Conservation (phyloP, 1,140 invertebrate species). For the Physella acuta region DNA sequence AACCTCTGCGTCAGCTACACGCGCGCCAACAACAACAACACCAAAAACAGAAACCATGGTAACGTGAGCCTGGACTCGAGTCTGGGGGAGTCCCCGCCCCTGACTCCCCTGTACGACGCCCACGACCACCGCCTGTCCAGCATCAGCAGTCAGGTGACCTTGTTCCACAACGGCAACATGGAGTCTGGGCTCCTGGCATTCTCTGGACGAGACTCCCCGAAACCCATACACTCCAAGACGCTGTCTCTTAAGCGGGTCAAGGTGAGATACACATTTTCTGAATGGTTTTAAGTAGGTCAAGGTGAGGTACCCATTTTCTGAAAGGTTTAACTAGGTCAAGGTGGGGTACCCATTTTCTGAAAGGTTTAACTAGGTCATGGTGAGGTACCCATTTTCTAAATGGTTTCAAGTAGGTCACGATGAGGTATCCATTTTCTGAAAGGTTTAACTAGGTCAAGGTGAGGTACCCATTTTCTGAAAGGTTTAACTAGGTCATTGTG, state of each 20-base stretch:
- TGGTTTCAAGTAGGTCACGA: background rate
- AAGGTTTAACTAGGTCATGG: background rate
- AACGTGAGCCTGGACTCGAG: background rate
- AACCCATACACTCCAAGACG: background rate
- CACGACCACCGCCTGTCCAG: constrained; percentile 6
- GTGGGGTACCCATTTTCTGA: background rate
- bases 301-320: background rate
- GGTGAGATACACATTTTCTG: background rate
- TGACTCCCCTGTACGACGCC: background rate
- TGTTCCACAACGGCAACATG: background rate
- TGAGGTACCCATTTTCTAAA: background rate
- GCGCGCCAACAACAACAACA: background rate
- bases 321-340: background rate
- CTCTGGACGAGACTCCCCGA: background rate
- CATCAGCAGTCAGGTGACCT: constrained; percentile 1
- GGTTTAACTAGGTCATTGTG: background rate
- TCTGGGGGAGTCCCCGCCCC: background rate
- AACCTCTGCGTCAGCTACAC: background rate
- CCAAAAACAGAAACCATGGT: background rate
- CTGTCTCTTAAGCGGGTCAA: constrained; percentile 1
- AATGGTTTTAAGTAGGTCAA: background rate
- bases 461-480: background rate
- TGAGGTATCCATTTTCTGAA: background rate
- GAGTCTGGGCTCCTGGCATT: background rate
- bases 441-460: background rate